Evolutionary conservation across 2,888 invertebrate genomes (phyloP), one percentile per base, ranked within the genome.

Genomic region (Charanyca ferruginea): DNA sequence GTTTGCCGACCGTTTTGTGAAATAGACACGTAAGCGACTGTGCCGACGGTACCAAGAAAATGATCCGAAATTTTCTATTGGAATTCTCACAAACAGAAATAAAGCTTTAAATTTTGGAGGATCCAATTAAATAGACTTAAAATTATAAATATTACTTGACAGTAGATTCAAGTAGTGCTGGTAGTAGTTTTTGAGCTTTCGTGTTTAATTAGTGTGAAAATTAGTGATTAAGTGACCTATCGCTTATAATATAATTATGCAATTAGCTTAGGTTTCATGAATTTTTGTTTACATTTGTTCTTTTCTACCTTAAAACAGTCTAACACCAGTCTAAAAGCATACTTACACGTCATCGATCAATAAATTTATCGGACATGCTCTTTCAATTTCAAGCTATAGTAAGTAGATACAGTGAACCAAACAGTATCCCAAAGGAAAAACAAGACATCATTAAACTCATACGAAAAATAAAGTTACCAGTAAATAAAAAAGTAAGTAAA

Each of bases 1-100:
- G 53, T 67, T 76, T 55, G 54, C 57, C 38, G 54, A 68, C 61
- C 52, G 25, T 64, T 69, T 73, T 42, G 61, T 42, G 53, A 55
- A 68, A 67, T 57, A 61, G 60, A 61, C 71, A 66, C 59, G 54
- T 67, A 59, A 57, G 44, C 35, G 45, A 11, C 41, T 18, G 48
- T 48, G 52, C 35, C 35, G 38, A 65, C 55, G 38, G 76, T 66
- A 49, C 23, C 22, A n/a, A 23, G 42, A 20, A 57, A 61, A 66
- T 35, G 13, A 58, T 23, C 16, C 48, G 7, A 61, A 66, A 23
- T 22, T 45, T 44, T 16, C 38, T 11, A 35, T 54, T 60, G n/a
- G 52, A 58, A 16, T 51, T 11, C 22, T 47, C 32, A 38, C 13
- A 6, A 45, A 49, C 55, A 59, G 51, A 60, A 48, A 55, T 38